Percentiles rank a stretch among this genome's conserved stretches.
Evolutionary conservation across 2,888 invertebrate genomes (phyloP).

Genomic region (Tanypteryx hageni): DNA sequence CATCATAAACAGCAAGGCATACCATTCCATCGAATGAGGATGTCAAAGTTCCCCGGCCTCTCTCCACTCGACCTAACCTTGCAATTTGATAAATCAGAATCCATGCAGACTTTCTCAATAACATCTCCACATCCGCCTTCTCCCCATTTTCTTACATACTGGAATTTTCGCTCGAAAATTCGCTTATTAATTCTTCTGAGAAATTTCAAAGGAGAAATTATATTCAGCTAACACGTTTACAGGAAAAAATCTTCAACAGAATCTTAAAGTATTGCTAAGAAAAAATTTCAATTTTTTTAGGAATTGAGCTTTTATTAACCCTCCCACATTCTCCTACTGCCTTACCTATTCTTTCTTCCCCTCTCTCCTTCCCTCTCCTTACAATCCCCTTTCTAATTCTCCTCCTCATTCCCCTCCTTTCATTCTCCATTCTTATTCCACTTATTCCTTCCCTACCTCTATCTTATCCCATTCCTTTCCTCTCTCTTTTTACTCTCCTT

Average conservation of each 20-base stretch:
- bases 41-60: neutral
- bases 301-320: too few species aligned
- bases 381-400: too few species aligned
- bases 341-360: too few species aligned
- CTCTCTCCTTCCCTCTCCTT: too few species aligned
- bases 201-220: too few species aligned
- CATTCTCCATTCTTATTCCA: neutral
- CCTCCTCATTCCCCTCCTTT: neutral
- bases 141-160: neutral
- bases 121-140: neutral
- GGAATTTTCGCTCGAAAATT: neutral
- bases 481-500: neutral
- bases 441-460: neutral
- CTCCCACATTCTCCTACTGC: too few species aligned
- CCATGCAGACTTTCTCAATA: neutral
- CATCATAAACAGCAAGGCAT: slow-evolving; percentile 41
- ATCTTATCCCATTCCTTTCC: neutral
- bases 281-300: too few species aligned
- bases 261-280: too few species aligned
- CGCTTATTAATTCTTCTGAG: neutral
- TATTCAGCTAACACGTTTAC: too few species aligned
- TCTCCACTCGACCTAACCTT: neutral
- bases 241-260: too few species aligned
- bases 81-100: slow-evolving; percentile 56
- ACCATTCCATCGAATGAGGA: slow-evolving; percentile 49